Base-by-base conservation (phyloP, 2,888 invertebrate species). In the Phyllotreta cruciferae region DNA sequence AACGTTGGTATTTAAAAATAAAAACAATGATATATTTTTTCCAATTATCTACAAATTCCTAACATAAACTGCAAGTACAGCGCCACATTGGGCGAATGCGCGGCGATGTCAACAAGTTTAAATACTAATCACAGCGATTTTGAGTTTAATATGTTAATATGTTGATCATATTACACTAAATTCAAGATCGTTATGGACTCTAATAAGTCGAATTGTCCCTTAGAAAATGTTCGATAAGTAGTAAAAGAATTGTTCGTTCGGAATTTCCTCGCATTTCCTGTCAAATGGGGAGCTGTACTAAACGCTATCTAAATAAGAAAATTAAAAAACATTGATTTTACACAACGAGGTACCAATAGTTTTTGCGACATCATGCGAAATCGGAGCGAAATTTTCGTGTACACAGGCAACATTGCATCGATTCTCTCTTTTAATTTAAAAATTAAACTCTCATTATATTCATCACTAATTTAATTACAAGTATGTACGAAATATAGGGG, bases 21-120 rank as follows among this genome's bases (percentile, higher is more conserved):
- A 75, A 77, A 78, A 78, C 77, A 77, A 78, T 74, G 71, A 75
- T 75, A 77, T 77, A 78, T 74, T 74, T 73, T 75, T 76, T 77
- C 71, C 72, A 71, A 73, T 74, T 77, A 77, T 78, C 77, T 79
- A 78, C 78, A 77, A 76, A 75, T 74, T 73, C 77, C 74, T 77
- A 78, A 78, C 77, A 75, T 77, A 78, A 78, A 75, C 72, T 63
- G 53, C 24, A 24, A 24, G 24, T 24, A 24, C 24, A 24, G 24
- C 24, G 24, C 24, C 24, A 24, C 24, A 24, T 4, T 24, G 24
- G 24, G 24, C 24, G 24, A 24, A 24, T 24, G 24, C 24, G 24
- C 24, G 24, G 24, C 24, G 4, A 24, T 4, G 4, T 24, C 24
- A 24, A 24, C 24, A 24, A 24, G 24, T 24, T 24, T 24, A 24